Percentiles rank a stretch among this genome's conserved stretches.
Conservation (phyloP, 2,113 vertebrate genomes). For the Campylorhamphus procurvoides region DNA sequence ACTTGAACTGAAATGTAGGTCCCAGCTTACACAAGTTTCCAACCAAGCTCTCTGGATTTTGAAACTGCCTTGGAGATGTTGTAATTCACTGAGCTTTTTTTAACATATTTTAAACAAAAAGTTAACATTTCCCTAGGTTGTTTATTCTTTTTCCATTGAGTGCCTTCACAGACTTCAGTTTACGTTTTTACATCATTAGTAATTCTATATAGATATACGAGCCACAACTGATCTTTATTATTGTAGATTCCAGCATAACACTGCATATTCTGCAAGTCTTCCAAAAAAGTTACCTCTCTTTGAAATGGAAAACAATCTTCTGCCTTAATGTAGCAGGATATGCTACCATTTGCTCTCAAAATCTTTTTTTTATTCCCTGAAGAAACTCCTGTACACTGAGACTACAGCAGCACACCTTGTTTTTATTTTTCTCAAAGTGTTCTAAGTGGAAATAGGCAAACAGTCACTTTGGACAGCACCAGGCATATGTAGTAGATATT, state of each 20-base stretch:
- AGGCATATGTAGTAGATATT: neutral
- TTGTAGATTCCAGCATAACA: neutral
- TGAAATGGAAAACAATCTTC: neutral
- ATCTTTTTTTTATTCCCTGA: neutral
- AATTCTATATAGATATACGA: neutral
- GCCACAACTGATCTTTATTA: neutral
- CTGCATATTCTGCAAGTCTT: neutral
- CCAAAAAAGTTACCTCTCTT: neutral
- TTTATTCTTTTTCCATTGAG: neutral
- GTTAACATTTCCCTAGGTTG: neutral
- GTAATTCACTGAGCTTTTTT: neutral
- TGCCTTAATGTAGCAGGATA: neutral
- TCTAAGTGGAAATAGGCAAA: neutral
- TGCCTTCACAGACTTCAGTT: neutral
- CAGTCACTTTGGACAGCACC: neutral
- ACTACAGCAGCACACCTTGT: neutral
- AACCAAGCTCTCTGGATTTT: neutral
- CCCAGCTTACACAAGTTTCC: slow-evolving; percentile 23
- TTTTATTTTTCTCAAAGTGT: neutral
- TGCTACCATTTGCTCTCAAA: neutral
- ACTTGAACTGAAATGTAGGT: slow-evolving; percentile 35
- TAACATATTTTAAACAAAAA: neutral
- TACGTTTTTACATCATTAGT: neutral
- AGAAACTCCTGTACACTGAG: neutral
- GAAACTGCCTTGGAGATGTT: neutral